phyloP scores from a whole-genome alignment of 2,888 invertebrate genomes.

The Crocallis elinguaria region DNA sequence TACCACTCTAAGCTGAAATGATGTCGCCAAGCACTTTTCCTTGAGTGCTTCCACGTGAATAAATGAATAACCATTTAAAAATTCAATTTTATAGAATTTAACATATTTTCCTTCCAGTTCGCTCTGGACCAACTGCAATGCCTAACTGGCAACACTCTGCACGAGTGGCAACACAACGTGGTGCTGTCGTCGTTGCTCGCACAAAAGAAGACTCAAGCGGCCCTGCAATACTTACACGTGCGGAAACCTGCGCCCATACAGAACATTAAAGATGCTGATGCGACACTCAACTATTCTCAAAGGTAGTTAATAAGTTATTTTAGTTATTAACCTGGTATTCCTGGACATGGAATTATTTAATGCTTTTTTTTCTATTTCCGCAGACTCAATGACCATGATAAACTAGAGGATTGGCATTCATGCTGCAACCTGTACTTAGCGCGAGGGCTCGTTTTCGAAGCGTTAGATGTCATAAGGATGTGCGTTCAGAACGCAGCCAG shows the following conservation, averaged over 20 bases:
- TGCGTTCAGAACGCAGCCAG: constrained; percentile 75
- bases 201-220: constrained; percentile 88
- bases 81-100: not conserved
- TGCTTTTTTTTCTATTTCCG: not conserved
- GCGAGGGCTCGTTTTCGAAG: constrained; percentile 87
- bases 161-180: constrained; percentile 90
- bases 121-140: constrained; percentile 88
- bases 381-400: constrained; percentile 43
- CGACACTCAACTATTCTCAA: constrained; percentile 35
- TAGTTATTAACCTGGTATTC: no score
- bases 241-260: constrained; percentile 82
- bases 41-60: no score
- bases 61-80: no score
- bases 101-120: constrained; percentile 66
- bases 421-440: constrained; percentile 86
- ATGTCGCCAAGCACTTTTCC: no score
- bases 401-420: constrained; percentile 79
- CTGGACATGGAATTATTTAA: no score
- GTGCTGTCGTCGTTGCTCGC: constrained; percentile 87
- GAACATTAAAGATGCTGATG: constrained; percentile 55
- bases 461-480: constrained; percentile 86
- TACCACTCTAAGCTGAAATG: no score
- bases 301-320: no score
- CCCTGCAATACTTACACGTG: constrained; percentile 88
- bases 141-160: constrained; percentile 84